phyloP scores from a whole-genome alignment of 2,797 vertebrate genomes.

The Siniperca scherzeri region DNA sequence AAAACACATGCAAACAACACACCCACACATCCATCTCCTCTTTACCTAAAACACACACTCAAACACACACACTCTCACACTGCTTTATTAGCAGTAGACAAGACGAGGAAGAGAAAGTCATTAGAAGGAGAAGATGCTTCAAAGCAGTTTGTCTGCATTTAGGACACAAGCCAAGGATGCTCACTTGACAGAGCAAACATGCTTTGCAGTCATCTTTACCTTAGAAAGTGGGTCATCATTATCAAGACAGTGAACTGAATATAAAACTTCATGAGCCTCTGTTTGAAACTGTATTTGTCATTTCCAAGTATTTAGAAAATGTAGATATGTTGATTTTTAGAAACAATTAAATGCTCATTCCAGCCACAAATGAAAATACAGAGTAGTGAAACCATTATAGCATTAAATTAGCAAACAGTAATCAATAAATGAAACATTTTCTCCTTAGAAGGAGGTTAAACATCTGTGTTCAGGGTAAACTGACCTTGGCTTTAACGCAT shows the following conservation, averaged over 20 bases:
- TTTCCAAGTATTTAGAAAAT: neutral
- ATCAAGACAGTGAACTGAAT: conserved; percentile 27
- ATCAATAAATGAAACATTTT: neutral
- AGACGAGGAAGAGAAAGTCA: conserved; percentile 57
- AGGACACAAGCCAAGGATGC: conserved; percentile 61
- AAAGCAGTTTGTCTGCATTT: conserved; percentile 69
- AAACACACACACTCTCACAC: conserved; percentile 1
- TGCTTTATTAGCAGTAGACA: conserved; percentile 56
- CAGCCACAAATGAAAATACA: neutral
- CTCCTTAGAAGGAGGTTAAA: neutral
- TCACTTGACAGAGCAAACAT: conserved; percentile 54
- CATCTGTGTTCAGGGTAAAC: neutral
- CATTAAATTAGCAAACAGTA: neutral
- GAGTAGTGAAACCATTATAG: neutral
- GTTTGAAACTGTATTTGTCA: conserved; percentile 10
- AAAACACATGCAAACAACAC: conserved; percentile 53
- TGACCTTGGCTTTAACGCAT: conserved; percentile 7
- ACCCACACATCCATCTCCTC: conserved; percentile 32
- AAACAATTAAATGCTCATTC: neutral
- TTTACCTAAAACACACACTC: conserved; percentile 18
- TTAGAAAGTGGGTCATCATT: conserved; percentile 61
- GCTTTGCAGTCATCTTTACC: conserved; percentile 58
- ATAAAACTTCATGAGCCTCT: conserved; percentile 31
- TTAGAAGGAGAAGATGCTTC: conserved; percentile 69
- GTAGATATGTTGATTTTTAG: neutral